A percentile compares a stretch with the other conserved stretches of the same genome.
Evolutionary conservation across 2,888 invertebrate species (phyloP).

Genomic region (Perizoma affinitatum): DNA sequence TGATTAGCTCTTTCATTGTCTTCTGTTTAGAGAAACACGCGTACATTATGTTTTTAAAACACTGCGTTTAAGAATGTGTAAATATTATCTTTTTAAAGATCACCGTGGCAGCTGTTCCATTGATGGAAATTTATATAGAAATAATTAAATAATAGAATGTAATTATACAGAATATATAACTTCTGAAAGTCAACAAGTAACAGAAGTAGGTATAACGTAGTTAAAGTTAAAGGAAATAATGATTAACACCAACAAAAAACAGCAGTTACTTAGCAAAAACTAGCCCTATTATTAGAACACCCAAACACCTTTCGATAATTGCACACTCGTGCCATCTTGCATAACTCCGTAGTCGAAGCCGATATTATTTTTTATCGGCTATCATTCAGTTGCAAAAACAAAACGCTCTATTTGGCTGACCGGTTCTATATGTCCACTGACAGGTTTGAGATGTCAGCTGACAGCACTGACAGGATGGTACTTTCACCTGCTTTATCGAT

Average conservation of each 20-base stretch:
- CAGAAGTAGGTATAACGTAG: too few relatives aligned
- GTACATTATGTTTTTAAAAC: neutral
- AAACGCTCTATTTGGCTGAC: conserved; percentile 32
- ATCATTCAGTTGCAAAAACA: conserved; percentile 31
- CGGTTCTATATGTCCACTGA: conserved; percentile 37
- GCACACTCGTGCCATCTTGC: conserved; percentile 32
- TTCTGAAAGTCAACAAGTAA: too few relatives aligned
- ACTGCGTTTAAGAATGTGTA: neutral
- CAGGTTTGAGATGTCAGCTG: conserved; percentile 30
- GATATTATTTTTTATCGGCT: conserved; percentile 17
- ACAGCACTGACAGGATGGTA: conserved; percentile 35
- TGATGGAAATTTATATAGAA: too few relatives aligned
- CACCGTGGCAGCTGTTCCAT: too few relatives aligned
- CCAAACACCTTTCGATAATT: conserved; percentile 32
- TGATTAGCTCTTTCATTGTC: neutral
- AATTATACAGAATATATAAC: too few relatives aligned
- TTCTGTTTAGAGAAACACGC: neutral
- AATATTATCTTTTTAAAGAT: neutral
- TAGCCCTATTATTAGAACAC: conserved; percentile 5
- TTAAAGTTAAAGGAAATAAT: too few relatives aligned
- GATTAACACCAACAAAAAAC: neutral
- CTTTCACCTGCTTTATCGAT: conserved; percentile 54
- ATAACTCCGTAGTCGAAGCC: conserved; percentile 20
- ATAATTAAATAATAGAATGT: too few relatives aligned
- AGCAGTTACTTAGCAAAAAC: conserved; percentile 10